Percentiles rank a stretch among this genome's conserved stretches.
phyloP scores from a whole-genome alignment of 2,888 invertebrate species.

The Drosophila picticornis region DNA sequence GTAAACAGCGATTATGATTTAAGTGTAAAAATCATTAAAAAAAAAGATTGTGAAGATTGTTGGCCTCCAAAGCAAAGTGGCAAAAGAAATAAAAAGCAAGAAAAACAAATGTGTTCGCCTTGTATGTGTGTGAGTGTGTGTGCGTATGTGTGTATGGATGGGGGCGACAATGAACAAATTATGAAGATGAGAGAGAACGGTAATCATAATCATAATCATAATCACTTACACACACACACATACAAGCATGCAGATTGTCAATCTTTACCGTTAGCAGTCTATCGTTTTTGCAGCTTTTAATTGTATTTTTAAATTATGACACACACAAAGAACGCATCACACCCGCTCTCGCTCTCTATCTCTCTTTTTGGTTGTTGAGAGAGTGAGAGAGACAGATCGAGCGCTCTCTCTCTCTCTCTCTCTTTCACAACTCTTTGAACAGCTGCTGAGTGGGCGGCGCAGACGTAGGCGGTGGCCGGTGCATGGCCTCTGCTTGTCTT shows the following conservation, averaged over 20 bases:
- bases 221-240: conserved; percentile 26
- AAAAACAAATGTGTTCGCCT: conserved; percentile 20
- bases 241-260: conserved; percentile 35
- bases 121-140: background rate
- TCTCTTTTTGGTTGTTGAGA: background rate
- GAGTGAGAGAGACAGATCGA: conserved; percentile 10
- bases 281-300: conserved; percentile 56
- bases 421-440: conserved; percentile 57
- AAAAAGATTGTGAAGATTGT: conserved; percentile 33
- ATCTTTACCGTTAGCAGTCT: conserved; percentile 67
- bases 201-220: conserved; percentile 67
- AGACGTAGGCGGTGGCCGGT: conserved; percentile 33
- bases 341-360: conserved; percentile 18
- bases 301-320: conserved; percentile 84
- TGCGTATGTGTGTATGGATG: conserved; percentile 1
- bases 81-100: conserved; percentile 2
- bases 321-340: conserved; percentile 62
- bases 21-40: conserved; percentile 26
- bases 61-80: conserved; percentile 54
- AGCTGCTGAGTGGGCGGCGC: conserved; percentile 72
- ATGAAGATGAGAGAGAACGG: conserved; percentile 42
- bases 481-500: conserved; percentile 28
- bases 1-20: conserved; percentile 63
- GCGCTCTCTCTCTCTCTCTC: background rate
- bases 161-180: conserved; percentile 41